Evolutionary conservation across 2,113 vertebrate species (phyloP).

Genomic region (Mesembrinibis cayennensis): DNA sequence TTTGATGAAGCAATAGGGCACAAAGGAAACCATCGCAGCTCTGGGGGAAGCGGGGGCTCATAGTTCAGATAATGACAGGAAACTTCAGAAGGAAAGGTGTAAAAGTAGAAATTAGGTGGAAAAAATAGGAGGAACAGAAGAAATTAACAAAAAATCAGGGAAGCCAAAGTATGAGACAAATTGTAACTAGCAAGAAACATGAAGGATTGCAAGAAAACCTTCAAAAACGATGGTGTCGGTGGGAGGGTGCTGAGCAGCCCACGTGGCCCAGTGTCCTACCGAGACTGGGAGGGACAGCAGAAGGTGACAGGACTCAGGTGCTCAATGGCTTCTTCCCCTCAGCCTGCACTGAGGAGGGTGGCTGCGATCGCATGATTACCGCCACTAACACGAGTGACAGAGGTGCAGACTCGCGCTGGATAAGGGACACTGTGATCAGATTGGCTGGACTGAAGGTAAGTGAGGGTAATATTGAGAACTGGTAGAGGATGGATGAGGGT

Average conservation of each 20-base stretch:
- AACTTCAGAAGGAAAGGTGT: background rate
- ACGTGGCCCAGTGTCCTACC: background rate
- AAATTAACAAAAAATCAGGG: background rate
- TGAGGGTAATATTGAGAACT: background rate
- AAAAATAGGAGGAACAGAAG: background rate
- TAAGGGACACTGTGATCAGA: background rate
- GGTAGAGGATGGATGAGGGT: background rate
- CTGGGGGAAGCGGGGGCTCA: background rate
- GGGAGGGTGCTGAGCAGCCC: background rate
- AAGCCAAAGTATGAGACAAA: background rate
- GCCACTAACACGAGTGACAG: background rate
- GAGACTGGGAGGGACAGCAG: background rate
- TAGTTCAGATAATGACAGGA: background rate
- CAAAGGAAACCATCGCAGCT: background rate
- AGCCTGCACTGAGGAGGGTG: background rate
- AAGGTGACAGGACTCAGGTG: background rate
- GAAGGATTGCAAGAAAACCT: background rate
- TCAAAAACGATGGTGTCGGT: background rate
- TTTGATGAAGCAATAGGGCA: background rate
- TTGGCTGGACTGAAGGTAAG: background rate
- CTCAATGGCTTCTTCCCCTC: background rate
- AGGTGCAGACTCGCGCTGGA: fast-evolving
- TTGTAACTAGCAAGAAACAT: background rate
- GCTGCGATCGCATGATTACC: background rate
- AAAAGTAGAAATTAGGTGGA: background rate